Percentiles rank a stretch among this genome's conserved stretches.
These are phyloP conservation scores for Nyctereutes procyonoides DNA, from an alignment of 2,113 vertebrate species.

Conservation along the genomic window DNA sequence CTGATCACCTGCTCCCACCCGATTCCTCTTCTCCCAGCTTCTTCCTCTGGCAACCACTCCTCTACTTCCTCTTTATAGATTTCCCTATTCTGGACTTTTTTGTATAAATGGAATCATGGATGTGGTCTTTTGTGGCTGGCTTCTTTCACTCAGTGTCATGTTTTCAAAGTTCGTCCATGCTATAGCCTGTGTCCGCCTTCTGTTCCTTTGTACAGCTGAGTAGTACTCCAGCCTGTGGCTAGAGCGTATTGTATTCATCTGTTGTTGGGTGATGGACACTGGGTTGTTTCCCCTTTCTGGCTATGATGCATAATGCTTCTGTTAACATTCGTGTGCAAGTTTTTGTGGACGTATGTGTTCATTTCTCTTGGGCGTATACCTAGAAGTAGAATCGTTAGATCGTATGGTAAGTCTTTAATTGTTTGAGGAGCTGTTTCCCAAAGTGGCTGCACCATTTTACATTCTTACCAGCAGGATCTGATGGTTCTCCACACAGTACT, in stretches of 20 bases:
- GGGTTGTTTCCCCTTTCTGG: not conserved
- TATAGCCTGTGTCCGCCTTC: fast-evolving
- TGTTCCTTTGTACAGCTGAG: not conserved
- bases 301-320: no score
- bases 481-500: not conserved
- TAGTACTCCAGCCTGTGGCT: not conserved
- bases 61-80: not conserved
- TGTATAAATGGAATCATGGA: not conserved
- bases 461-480: fast-evolving
- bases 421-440: not conserved
- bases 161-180: not conserved
- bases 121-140: not conserved
- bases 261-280: not conserved
- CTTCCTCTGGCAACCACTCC: no score
- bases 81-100: not conserved
- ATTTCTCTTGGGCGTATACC: not conserved
- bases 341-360: not conserved
- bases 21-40: not conserved
- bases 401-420: no score
- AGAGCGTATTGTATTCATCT: not conserved
- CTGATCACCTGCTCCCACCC: fast-evolving
- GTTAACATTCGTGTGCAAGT: fast-evolving
- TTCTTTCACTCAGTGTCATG: not conserved
- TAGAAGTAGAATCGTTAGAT: not conserved
- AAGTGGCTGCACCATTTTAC: not conserved